Conservation (phyloP, 2,797 vertebrate species). For the Gymnocypris eckloni region DNA sequence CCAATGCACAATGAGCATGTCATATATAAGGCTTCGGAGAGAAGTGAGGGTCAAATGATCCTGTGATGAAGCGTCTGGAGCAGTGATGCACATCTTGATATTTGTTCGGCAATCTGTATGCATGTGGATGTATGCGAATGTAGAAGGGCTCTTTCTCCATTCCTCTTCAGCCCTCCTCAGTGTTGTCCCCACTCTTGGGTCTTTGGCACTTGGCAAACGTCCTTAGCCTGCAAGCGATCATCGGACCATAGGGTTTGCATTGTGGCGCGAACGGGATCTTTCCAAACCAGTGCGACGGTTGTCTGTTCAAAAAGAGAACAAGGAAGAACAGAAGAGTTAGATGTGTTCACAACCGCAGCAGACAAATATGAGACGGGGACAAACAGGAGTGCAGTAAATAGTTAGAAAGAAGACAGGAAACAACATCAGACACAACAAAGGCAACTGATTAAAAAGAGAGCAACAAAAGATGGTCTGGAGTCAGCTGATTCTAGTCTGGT, state of each 20-base stretch:
- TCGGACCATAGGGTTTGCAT: constrained; percentile 83
- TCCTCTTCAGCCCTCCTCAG: constrained; percentile 65
- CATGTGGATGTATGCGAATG: constrained; percentile 17
- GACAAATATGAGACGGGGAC: constrained; percentile 60
- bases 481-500: constrained; percentile 76
- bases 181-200: constrained; percentile 63
- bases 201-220: constrained; percentile 86
- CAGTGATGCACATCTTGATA: constrained; percentile 45
- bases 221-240: constrained; percentile 77
- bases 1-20: constrained; percentile 54
- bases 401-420: constrained; percentile 19
- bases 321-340: constrained; percentile 38
- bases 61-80: constrained; percentile 51
- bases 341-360: constrained; percentile 53
- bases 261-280: constrained; percentile 96
- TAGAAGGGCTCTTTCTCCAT: constrained; percentile 53
- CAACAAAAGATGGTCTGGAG: constrained; percentile 80
- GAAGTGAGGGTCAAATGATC: constrained; percentile 59
- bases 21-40: constrained; percentile 65
- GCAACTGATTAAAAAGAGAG: constrained; percentile 57
- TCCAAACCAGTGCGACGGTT: constrained; percentile 91
- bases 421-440: constrained; percentile 42
- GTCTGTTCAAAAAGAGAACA: constrained; percentile 77
- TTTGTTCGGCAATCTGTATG: constrained; percentile 43
- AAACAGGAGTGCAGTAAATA: constrained; percentile 62